Evolutionary conservation across 2,888 invertebrate genomes (phyloP), one percentile per base, ranked within the genome.

Genomic region (Argynnis bischoffii): DNA sequence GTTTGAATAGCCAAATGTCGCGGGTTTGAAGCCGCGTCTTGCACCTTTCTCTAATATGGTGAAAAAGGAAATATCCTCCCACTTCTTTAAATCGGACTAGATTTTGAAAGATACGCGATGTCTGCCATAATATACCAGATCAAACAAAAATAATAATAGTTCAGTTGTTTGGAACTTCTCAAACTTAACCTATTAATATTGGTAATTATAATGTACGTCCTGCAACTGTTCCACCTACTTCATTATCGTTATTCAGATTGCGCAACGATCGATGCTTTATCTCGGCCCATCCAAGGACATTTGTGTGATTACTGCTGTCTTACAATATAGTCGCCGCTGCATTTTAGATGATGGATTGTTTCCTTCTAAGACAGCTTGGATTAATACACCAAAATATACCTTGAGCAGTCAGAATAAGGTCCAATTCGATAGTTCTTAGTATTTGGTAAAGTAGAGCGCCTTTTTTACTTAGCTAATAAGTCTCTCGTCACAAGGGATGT

Each of bases 391-490:
- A 59, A 65, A 59, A 54, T 15, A 18, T 31, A 54, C 59, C 31
- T 47, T 59, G 47, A 18, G 14, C 3, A 5, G 3, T 11, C 14
- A 1, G 1, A 8, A 8, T 26, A 53, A 59, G 47, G 41, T 3
- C 31, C 6, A n/a, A n/a, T 11, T 41, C 50, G 21, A 1, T 18
- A n/a, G 21, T n/a, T n/a, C 13, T 13, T 5, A 2, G 2, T 41
- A 47, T 47, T 16, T 8, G 47, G 21, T 41, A 26, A 16, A 16
- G 4, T 53, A 53, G 53, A 35, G n/a, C n/a, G 41, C 35, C 60
- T 60, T 59, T 41, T 59, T 60, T 55, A 59, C 55, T 60, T 64
- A 55, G 50, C 60, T 69, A 61, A 64, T 61, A 61, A 68, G 60
- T 47, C 59, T 53, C 31, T 59, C 53, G 65, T 59, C 51, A 54